Evolutionary conservation across 2,113 vertebrate genomes (phyloP), one percentile per base, ranked within the genome.

Genomic region (Macquaria australasica): DNA sequence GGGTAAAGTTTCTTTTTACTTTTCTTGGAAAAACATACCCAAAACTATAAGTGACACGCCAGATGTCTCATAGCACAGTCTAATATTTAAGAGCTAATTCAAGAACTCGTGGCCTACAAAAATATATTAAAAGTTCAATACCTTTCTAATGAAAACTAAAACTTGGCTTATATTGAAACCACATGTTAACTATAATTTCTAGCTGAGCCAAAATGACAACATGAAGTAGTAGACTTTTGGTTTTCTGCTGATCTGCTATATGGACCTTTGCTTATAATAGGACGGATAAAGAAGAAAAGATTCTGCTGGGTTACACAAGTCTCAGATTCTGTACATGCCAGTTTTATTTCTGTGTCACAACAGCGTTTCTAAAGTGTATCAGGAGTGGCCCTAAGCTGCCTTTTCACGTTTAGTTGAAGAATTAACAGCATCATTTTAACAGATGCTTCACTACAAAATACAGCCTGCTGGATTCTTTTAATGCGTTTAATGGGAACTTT

Each of bases 81-180:
- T 51, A n/a, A 72, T 16, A 66, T 41, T 21, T 21, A 39, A 53
- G 50, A 55, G 25, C 11, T 73, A 45, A 68, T 68, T 68, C 25
- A n/a, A 45, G 25, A 73, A 39, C 71, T 53, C 25, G 4, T 18
- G n/a, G 16, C 15, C 34, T 21, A 16, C 8, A n/a, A n/a, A 73
- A 20, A 73, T 69, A 69, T 55, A 55, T 28, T 31, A 41, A 20
- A 11, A 43, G 45, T 76, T 41, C 63, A 73, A 72, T 25, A 70
- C 50, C 25, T 58, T 77, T 73, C 21, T n/a, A 67, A 31, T 78
- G 11, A 53, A 69, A 82, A 85, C 16, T 70, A 75, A 81, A 64
- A 41, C 55, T 4, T 37, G 1, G 37, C 0, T 39, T 34, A 2
- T 37, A 84, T 87, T 66, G 43, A 74, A 85, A 82, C 76, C 77